Conservation (phyloP, 1,140 invertebrate genomes). For the Cydia amplana region DNA sequence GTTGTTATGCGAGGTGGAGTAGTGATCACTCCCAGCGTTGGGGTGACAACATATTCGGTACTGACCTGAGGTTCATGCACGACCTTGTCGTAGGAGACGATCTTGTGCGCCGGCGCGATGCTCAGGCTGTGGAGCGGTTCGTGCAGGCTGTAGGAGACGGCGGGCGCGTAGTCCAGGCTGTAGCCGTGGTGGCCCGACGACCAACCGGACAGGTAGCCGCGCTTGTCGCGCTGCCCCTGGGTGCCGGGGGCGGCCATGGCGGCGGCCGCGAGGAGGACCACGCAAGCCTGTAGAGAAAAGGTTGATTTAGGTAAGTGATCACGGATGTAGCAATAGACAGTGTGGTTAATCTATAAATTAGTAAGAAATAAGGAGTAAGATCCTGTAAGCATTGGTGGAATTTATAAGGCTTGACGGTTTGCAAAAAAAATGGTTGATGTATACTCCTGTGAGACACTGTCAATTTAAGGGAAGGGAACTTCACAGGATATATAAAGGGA, state of each 20-base stretch:
- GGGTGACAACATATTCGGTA: neutral
- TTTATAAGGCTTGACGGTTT: too few species aligned
- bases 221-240: slow-evolving; percentile 58
- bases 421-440: too few species aligned
- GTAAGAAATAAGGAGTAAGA: too few species aligned
- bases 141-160: slow-evolving; percentile 33
- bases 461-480: too few species aligned
- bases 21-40: too few species aligned
- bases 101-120: slow-evolving; percentile 39
- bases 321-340: too few species aligned
- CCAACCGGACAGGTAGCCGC: slow-evolving; percentile 46
- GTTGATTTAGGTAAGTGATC: too few species aligned
- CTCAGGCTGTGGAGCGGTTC: slow-evolving; percentile 6
- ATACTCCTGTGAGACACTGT: too few species aligned
- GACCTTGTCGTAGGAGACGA: slow-evolving; percentile 57
- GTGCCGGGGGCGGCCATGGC: slow-evolving; percentile 53
- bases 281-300: slow-evolving; percentile 44
- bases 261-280: slow-evolving; percentile 52
- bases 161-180: slow-evolving; percentile 41
- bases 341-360: too few species aligned
- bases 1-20: too few species aligned
- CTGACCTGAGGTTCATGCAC: slow-evolving; percentile 56
- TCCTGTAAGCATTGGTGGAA: too few species aligned
- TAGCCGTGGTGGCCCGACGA: slow-evolving; percentile 25
- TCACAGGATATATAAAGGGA: too few species aligned